Conservation (phyloP, 1,140 invertebrate species). For the Pseudomyrmex sp. region DNA sequence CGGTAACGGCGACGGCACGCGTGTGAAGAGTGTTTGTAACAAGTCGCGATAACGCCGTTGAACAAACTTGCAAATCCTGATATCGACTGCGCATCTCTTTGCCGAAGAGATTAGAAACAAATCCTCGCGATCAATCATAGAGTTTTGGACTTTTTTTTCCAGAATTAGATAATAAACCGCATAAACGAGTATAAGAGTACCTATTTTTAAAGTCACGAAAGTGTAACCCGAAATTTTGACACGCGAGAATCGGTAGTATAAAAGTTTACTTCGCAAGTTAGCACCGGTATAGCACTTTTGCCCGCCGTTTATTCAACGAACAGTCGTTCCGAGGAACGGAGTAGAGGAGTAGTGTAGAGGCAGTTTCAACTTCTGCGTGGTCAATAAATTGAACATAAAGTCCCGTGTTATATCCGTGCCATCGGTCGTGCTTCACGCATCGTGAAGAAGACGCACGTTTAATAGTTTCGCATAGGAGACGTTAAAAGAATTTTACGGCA, state of each 20-base stretch:
- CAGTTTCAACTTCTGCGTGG: constrained; percentile 54
- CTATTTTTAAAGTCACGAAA: background rate
- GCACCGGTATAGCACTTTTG: constrained; percentile 21
- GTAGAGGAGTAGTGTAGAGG: constrained; percentile 38
- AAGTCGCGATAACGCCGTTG: constrained; percentile 29
- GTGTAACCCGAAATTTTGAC: constrained; percentile 32
- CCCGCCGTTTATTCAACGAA: constrained; percentile 56
- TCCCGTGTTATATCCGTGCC: constrained; percentile 32
- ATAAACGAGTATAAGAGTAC: background rate
- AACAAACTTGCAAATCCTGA: constrained; percentile 57
- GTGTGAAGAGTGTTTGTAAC: constrained; percentile 56
- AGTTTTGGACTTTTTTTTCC: too few species aligned
- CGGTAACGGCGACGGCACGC: constrained; percentile 37
- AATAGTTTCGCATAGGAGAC: constrained; percentile 52
- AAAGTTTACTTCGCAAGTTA: constrained; percentile 40
- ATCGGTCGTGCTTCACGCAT: constrained; percentile 47
- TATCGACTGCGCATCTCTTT: constrained; percentile 21
- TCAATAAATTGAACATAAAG: constrained; percentile 67
- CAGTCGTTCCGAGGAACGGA: constrained; percentile 31
- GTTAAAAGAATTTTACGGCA: constrained; percentile 64
- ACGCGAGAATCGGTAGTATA: constrained; percentile 23
- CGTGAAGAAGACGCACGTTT: constrained; percentile 59
- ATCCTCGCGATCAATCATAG: too few species aligned
- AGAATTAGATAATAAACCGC: constrained; percentile 3
- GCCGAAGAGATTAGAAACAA: too few species aligned